Evolutionary conservation across 2,113 vertebrate species (phyloP).

Genomic region (Morone chrysops): DNA sequence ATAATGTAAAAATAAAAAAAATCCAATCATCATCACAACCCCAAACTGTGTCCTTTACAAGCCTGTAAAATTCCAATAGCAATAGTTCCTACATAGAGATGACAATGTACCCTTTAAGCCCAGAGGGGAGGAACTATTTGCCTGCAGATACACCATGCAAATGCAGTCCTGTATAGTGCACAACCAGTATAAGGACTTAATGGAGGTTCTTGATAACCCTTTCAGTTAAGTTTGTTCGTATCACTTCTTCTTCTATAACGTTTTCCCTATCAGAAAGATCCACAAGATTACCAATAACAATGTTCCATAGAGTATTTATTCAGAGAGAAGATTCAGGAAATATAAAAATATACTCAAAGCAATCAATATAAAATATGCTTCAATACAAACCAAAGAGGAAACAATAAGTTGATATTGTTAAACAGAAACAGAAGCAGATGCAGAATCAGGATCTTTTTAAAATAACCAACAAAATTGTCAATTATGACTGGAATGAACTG

Average conservation of each 20-base stretch:
- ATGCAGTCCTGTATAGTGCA: not conserved
- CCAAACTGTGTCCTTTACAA: not conserved
- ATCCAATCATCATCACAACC: not conserved
- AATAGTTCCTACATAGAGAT: not conserved
- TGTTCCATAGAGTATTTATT: not conserved
- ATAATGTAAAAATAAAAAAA: no score
- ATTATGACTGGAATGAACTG: not conserved
- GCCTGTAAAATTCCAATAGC: not conserved
- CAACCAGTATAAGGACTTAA: not conserved
- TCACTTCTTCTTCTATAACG: not conserved
- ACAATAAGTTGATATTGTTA: not conserved
- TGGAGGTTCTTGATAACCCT: not conserved
- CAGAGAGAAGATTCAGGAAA: not conserved
- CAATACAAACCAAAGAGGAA: not conserved
- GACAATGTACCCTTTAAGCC: not conserved
- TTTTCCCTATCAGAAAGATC: not conserved
- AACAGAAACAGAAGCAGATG: not conserved
- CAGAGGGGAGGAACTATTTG: not conserved
- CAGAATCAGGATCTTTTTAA: not conserved
- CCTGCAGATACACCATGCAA: not conserved
- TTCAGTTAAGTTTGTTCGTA: not conserved
- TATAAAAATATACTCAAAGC: conserved; percentile 55
- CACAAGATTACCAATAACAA: not conserved
- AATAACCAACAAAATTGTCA: not conserved
- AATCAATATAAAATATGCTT: not conserved